These are phyloP conservation scores for Oxycera nigricornis DNA, from an alignment of 2,888 invertebrate species.

Conservation along the genomic window DNA sequence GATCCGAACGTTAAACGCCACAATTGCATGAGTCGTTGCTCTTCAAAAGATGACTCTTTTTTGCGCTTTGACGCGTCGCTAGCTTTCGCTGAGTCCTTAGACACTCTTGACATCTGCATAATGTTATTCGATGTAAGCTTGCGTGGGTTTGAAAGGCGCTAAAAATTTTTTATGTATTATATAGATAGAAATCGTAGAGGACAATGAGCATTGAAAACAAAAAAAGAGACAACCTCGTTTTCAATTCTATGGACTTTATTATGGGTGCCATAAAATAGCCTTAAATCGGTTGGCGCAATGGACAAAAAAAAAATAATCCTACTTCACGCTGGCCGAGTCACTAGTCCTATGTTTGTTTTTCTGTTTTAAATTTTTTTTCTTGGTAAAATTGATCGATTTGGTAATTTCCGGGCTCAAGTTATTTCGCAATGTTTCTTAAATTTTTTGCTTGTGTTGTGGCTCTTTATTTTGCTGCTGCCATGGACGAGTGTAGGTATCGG, in stretches of 20 bases:
- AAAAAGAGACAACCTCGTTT: too few species aligned
- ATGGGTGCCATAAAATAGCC: neutral
- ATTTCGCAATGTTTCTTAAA: neutral
- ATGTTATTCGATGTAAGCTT: neutral
- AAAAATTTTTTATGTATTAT: neutral
- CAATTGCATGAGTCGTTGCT: too few species aligned
- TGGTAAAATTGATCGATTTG: neutral
- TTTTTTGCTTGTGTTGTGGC: neutral
- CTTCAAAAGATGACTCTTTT: too few species aligned
- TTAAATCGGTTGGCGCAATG: neutral
- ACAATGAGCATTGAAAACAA: conserved; percentile 7
- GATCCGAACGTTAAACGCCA: too few species aligned
- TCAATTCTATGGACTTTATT: too few species aligned
- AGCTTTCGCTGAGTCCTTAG: too few species aligned
- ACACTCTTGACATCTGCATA: neutral
- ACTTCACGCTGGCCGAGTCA: neutral
- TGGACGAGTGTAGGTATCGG: too few species aligned
- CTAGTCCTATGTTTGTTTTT: neutral
- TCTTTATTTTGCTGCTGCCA: too few species aligned
- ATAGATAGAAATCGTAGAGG: neutral
- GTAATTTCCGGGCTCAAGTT: neutral
- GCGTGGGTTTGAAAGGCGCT: neutral
- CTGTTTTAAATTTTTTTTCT: neutral
- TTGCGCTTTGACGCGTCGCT: too few species aligned
- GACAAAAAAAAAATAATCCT: neutral